phyloP scores from a whole-genome alignment of 2,113 vertebrate genomes.

The Capreolus pygargus region DNA sequence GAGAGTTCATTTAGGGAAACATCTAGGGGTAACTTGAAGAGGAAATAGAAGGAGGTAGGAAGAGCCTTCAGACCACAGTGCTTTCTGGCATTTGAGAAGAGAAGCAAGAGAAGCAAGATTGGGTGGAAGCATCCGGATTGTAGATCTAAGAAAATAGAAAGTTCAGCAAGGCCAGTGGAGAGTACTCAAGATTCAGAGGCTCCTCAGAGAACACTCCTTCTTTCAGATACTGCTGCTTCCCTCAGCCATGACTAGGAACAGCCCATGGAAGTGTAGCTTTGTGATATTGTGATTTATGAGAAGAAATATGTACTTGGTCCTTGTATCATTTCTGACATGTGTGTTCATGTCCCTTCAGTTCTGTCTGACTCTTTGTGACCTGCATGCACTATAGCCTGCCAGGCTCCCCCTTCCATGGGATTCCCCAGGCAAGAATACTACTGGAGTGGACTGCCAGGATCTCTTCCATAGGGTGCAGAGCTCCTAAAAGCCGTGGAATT shows the following conservation, averaged over 20 bases:
- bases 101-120: background rate
- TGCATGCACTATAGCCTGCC: background rate
- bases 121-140: background rate
- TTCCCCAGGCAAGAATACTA: background rate
- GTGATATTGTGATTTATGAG: background rate
- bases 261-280: background rate
- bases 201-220: background rate
- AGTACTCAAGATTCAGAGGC: background rate
- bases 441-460: background rate
- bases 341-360: background rate
- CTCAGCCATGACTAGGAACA: background rate
- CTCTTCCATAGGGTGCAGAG: background rate
- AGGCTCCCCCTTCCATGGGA: background rate
- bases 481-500: background rate
- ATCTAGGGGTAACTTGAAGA: background rate
- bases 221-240: background rate
- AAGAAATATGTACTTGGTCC: background rate
- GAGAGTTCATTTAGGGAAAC: background rate
- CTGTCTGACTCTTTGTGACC: background rate
- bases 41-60: background rate
- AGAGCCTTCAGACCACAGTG: background rate
- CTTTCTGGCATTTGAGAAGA: background rate
- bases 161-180: too few relatives aligned
- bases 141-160: background rate
- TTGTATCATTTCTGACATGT: background rate